Conservation (phyloP, 1,140 invertebrate genomes). For the Drosophila athabasca region DNA sequence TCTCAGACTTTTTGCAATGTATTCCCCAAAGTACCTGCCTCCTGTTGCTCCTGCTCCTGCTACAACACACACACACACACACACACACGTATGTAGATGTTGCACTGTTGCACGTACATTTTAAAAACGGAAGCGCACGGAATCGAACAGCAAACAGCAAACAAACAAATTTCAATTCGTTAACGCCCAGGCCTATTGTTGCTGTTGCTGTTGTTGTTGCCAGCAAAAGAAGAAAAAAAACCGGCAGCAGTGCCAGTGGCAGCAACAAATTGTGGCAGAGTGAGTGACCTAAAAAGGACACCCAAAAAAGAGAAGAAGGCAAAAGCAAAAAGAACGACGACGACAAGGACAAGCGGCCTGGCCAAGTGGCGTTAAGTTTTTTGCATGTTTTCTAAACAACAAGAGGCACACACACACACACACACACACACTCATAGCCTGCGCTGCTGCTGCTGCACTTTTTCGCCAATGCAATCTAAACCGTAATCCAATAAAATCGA, state of each 20-base stretch:
- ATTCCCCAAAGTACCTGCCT: conserved; percentile 28
- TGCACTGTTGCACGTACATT: conserved; percentile 61
- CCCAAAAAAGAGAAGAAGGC: not conserved
- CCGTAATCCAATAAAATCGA: conserved; percentile 81
- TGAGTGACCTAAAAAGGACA: conserved; percentile 36
- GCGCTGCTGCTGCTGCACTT: conserved; percentile 46
- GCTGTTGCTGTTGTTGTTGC: conserved; percentile 21
- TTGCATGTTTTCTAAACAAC: conserved; percentile 80
- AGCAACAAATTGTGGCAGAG: conserved; percentile 32
- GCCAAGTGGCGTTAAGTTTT: conserved; percentile 64
- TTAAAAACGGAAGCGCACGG: conserved; percentile 64
- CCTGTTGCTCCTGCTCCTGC: no score
- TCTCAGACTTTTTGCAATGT: conserved; percentile 28
- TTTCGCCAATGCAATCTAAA: conserved; percentile 76
- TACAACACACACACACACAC: not conserved
- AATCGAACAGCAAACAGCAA: conserved; percentile 76
- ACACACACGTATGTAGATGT: conserved; percentile 26
- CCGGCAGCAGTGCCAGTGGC: not conserved
- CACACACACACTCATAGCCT: conserved; percentile 15
- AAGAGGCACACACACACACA: conserved; percentile 23
- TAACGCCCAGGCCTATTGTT: conserved; percentile 45
- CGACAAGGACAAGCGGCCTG: conserved; percentile 38
- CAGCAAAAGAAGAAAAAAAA: conserved; percentile 26
- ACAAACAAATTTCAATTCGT: conserved; percentile 79
- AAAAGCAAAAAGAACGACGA: conserved; percentile 35